Conservation (phyloP, 2,797 vertebrate genomes). For the Lacerta agilis region DNA sequence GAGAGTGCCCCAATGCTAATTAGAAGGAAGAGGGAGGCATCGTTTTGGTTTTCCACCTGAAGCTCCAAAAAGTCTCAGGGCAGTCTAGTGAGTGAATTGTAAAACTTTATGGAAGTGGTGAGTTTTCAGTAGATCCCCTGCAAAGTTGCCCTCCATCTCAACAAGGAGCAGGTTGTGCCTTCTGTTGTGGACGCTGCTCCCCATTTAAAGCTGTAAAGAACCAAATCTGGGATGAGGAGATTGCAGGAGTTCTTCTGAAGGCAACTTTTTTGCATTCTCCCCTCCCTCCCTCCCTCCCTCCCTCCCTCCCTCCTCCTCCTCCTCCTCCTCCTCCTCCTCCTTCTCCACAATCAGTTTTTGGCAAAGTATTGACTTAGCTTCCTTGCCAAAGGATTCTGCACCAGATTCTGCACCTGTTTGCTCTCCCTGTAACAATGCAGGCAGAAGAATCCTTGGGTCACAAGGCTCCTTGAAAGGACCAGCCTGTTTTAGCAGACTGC, state of each 20-base stretch:
- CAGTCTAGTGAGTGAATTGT: not conserved
- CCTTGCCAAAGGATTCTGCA: not conserved
- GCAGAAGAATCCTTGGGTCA: constrained; percentile 19
- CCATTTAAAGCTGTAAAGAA: not conserved
- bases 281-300: not conserved
- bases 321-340: not conserved
- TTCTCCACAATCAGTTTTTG: not conserved
- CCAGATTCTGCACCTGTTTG: not conserved
- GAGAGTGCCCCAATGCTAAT: too few species aligned
- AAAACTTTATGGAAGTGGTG: too few species aligned
- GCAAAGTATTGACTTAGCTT: not conserved
- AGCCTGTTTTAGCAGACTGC: constrained; percentile 10
- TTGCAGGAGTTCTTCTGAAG: not conserved
- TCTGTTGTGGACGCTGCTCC: not conserved
- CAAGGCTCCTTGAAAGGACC: constrained; percentile 18
- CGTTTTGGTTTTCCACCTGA: not conserved
- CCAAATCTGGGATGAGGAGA: not conserved
- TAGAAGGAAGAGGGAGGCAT: not conserved
- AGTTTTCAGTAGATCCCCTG: too few species aligned
- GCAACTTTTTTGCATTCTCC: not conserved
- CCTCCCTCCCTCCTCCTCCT: not conserved
- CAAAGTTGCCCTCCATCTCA: not conserved
- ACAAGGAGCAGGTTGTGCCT: not conserved
- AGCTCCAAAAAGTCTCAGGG: not conserved
- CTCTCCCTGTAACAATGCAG: constrained; percentile 4